Base-by-base conservation (phyloP, 1,140 invertebrate genomes). In the Brachionus asplanchnoidis region DNA sequence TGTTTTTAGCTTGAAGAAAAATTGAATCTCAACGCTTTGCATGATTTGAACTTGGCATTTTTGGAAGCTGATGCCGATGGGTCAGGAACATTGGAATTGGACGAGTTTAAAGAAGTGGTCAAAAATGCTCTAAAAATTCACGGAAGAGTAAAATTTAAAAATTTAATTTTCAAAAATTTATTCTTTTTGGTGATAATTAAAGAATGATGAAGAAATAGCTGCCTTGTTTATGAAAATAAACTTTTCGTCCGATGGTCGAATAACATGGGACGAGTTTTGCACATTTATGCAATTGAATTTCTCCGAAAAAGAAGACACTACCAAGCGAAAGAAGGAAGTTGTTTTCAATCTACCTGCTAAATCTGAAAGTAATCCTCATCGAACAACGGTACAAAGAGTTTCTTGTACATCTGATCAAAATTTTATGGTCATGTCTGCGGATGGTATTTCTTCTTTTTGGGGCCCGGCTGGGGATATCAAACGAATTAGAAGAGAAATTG, bases 231-330 rank as follows among this genome's bases (percentile, higher is more conserved):
- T 88, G 86, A 90, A 90, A 86, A 90, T 90, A 44, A 89, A 90
- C 85, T 90, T 88, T 88, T 87, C 88, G 0, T 88, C 88, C 3
- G 87, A 89, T 50, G 89, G 88, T 0, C 84, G 85, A 3, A 89
- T 90, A 73, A 88, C 88, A 1, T 89, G 89, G 89, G 88, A 90
- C 86, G 89, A 90, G 85, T 89, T 90, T 84, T 90, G 89, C 86
- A 90, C 89, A 1, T 90, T 90, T 87, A 89, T 90, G 88, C 89
- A 90, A 85, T 86, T 90, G 36, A 87, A 89, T 75, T 90, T 89
- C 86, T 87, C 88, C 0, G 88, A 90, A 85, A 90, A 89, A 84
- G 89, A 89, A 85, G 89, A 89, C 60, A 84, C 12, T 46, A 80
- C 26, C 17, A 86, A 88, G 26, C 83, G 88, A 8, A 86, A 88